These are phyloP conservation scores for Clarias batrachus DNA, from an alignment of 2,113 vertebrate genomes.

Conservation along the genomic window DNA sequence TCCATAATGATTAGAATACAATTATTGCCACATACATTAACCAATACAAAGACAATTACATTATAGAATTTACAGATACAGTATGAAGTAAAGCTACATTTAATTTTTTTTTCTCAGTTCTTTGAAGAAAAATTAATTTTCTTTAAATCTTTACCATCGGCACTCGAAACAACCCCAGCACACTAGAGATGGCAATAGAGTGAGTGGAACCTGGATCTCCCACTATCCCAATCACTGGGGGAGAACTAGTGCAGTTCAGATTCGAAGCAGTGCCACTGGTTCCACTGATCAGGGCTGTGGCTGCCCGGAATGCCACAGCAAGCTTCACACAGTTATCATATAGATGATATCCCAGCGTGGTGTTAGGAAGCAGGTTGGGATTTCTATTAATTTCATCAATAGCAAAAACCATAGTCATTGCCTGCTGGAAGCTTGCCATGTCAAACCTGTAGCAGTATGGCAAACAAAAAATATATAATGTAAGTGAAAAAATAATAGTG, in stretches of 20 bases:
- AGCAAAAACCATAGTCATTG: constrained; percentile 67
- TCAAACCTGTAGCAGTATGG: constrained; percentile 57
- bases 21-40: neutral
- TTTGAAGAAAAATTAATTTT: neutral
- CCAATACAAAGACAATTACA: neutral
- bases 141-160: constrained; percentile 60
- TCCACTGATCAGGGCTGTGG: constrained; percentile 58
- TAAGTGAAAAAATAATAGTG: neutral
- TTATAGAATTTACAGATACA: neutral
- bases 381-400: constrained; percentile 67
- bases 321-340: constrained; percentile 66
- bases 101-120: neutral
- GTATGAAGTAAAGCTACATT: neutral
- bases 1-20: neutral
- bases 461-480: neutral
- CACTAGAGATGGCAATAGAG: constrained; percentile 65
- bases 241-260: constrained; percentile 53
- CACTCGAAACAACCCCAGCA: constrained; percentile 62
- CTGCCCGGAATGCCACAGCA: constrained; percentile 59
- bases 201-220: constrained; percentile 64
- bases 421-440: constrained; percentile 58
- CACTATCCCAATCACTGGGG: constrained; percentile 64
- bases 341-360: constrained; percentile 65
- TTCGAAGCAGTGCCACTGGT: constrained; percentile 42
- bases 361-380: constrained; percentile 59